These are phyloP conservation scores for Dryomyza anilis DNA, from an alignment of 2,888 invertebrate genomes.

Conservation along the genomic window DNA sequence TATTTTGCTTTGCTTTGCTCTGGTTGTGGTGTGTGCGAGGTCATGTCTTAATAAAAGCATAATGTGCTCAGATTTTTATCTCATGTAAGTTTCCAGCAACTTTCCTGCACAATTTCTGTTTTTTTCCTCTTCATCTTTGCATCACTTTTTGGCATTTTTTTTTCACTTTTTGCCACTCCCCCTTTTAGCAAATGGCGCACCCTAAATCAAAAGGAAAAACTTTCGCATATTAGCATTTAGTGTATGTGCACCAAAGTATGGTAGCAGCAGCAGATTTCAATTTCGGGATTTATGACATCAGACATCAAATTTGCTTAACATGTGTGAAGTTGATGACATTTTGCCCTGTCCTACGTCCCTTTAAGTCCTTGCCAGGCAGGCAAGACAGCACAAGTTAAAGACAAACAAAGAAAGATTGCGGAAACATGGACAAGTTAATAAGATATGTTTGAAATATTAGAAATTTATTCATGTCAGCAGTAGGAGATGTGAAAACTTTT, in stretches of 20 bases:
- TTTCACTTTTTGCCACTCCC: neutral
- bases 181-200: constrained; percentile 23
- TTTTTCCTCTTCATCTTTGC: neutral
- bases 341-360: neutral
- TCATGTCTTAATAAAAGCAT: constrained; percentile 33
- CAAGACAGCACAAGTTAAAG: no score
- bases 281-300: constrained; percentile 28
- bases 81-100: constrained; percentile 5
- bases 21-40: constrained; percentile 33
- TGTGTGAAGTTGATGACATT: constrained; percentile 26
- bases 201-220: constrained; percentile 40
- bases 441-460: neutral
- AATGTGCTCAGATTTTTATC: constrained; percentile 29
- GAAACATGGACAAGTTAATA: neutral
- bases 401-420: no score
- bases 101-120: neutral
- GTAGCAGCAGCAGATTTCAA: constrained; percentile 22
- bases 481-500: constrained; percentile 7
- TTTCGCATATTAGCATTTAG: constrained; percentile 34
- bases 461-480: constrained; percentile 7
- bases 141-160: constrained; percentile 2
- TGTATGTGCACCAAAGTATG: neutral
- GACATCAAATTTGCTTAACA: constrained; percentile 19
- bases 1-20: neutral
- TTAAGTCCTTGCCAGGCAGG: neutral